Conservation (phyloP, 1,140 invertebrate genomes). For the Colletes gigas region DNA sequence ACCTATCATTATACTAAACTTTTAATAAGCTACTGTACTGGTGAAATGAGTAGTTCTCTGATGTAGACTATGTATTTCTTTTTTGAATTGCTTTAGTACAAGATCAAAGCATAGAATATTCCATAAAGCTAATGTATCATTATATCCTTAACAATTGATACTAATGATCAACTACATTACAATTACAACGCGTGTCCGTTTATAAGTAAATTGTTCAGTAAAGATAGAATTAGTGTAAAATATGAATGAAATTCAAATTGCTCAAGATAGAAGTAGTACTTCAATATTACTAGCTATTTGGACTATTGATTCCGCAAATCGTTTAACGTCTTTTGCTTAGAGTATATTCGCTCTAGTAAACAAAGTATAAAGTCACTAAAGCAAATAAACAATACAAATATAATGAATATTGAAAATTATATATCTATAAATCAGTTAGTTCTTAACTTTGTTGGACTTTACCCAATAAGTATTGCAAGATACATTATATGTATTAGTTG, state of each 20-base stretch:
- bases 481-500: constrained; percentile 56
- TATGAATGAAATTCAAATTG: constrained; percentile 12
- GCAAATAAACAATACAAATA: constrained; percentile 7
- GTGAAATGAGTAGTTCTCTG: constrained; percentile 16
- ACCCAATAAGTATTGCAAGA: constrained; percentile 60
- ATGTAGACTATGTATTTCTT: neutral
- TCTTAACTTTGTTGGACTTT: constrained; percentile 65
- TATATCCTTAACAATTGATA: constrained; percentile 32
- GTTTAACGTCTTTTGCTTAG: neutral
- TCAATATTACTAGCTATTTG: neutral
- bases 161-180: constrained; percentile 25
- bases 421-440: constrained; percentile 60
- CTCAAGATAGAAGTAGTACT: neutral
- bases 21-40: neutral
- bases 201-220: constrained; percentile 1
- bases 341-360: constrained; percentile 1
- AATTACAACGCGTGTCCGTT: neutral
- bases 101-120: constrained; percentile 1
- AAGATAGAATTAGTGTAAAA: neutral
- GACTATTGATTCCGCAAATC: neutral
- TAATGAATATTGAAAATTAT: constrained; percentile 61
- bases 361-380: constrained; percentile 6
- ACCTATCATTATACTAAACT: constrained; percentile 25
- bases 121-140: constrained; percentile 30
- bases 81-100: neutral